Evolutionary conservation across 2,888 invertebrate genomes (phyloP), one percentile per base, ranked within the genome.

Genomic region (Lepidochrysops patricia): DNA sequence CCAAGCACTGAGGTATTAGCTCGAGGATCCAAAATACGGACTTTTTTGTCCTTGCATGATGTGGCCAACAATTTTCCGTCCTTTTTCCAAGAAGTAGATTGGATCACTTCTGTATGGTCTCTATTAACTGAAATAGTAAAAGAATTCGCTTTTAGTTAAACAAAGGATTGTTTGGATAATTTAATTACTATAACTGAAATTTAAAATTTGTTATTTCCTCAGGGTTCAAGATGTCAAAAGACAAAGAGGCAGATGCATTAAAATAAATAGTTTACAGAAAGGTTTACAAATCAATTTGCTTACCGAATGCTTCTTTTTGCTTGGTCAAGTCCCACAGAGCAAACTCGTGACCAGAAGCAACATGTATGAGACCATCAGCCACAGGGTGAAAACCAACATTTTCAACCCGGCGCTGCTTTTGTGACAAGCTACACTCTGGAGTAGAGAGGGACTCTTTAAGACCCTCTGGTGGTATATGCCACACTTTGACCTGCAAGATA

Each of bases 361-460:
- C 95, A 72, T 97, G 95, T 48, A 98, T 89, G n/a, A 98, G 86
- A 60, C 94, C 95, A 76, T 97, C 96, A 2, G 97, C 97, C 6
- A 94, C 93, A 0, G 98, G 97, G 82, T 98, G 97, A 85, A 97
- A 98, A 26, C 94, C 93, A 0, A 98, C 95, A 27, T 95, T 96
- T 82, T 98, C 98, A 0, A 98, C 95, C 61, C 96, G 90, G 25
- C 94, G 91, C 80, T 96, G 96, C 70, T 95, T 94, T 72, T 95
- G 94, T 0, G 95, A 95, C 70, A 97, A 92, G 1, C 94, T 93
- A 72, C 95, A 94, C 75, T 96, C 95, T 0, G 96, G 92, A 68
- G 94, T 94, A 35, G 93, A 93, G 0, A 96, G 80, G 0, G 94
- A 94, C 75, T 94, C 93, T 73, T 94, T 93, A 61, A 97, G 79